Conservation (phyloP, 2,113 vertebrate genomes). For the Anas platyrhynchos region DNA sequence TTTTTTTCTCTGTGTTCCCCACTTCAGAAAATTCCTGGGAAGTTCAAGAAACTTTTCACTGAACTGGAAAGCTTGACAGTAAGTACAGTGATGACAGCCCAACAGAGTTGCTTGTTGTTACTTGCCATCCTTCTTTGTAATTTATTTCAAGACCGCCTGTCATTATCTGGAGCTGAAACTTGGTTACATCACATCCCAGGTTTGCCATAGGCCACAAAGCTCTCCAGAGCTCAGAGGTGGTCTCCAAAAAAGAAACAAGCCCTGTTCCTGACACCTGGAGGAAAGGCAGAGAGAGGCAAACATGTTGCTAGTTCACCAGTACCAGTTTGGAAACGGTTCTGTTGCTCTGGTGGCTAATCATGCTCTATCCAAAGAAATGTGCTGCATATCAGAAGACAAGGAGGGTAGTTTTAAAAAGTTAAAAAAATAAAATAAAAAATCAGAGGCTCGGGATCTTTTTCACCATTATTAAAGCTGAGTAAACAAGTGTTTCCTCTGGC, state of each 20-base stretch:
- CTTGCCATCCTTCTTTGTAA: not conserved
- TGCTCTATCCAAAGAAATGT: not conserved
- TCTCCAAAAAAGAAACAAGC: not conserved
- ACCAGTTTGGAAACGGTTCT: not conserved
- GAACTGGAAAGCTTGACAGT: conserved; percentile 96
- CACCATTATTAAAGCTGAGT: conserved; percentile 29
- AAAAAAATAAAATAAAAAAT: not conserved
- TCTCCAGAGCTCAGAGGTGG: not conserved
- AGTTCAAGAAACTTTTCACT: conserved; percentile 96
- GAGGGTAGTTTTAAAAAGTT: not conserved
- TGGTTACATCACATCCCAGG: not conserved
- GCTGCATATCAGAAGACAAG: not conserved
- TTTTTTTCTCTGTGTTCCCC: not conserved
- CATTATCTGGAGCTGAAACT: not conserved
- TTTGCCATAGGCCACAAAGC: not conserved
- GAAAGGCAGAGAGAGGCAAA: not conserved
- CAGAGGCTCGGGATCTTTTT: not conserved
- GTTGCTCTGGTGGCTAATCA: not conserved
- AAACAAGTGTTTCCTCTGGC: conserved; percentile 28
- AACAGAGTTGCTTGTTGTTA: not conserved
- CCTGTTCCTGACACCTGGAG: not conserved
- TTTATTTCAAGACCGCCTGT: not conserved
- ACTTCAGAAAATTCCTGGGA: conserved; percentile 95
- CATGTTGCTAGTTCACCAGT: rapidly evolving
- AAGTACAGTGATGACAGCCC: conserved; percentile 54